Percentiles rank a stretch among this genome's conserved stretches.
Conservation (phyloP, 2,113 vertebrate genomes). For the Malurus elegans region DNA sequence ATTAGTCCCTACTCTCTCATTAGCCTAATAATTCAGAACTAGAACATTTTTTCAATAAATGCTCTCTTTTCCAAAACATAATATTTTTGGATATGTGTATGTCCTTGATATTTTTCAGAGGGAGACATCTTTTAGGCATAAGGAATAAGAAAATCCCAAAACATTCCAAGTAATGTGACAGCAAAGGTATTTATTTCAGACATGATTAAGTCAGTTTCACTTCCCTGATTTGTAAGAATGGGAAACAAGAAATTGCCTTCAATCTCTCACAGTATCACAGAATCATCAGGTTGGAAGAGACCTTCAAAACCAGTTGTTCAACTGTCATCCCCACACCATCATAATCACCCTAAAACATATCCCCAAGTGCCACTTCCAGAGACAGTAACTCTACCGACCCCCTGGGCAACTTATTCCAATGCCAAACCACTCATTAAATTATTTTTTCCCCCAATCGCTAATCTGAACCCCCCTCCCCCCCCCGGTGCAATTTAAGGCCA, state of each 20-base stretch:
- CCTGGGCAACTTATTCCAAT: not conserved
- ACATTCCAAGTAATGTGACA: not conserved
- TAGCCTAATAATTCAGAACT: not conserved
- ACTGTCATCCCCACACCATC: no score
- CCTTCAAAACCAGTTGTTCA: not conserved
- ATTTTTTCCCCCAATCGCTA: not conserved
- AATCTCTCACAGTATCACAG: not conserved
- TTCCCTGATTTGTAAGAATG: not conserved
- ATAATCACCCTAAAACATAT: not conserved
- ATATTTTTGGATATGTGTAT: not conserved
- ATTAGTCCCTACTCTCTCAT: not conserved
- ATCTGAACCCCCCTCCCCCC: not conserved
- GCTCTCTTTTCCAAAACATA: not conserved
- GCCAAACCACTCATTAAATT: not conserved
- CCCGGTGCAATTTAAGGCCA: not conserved
- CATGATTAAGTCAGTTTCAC: not conserved
- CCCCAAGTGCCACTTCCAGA: not conserved
- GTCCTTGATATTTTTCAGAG: not conserved
- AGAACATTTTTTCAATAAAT: not conserved
- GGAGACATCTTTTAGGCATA: not conserved
- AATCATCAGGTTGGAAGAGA: not conserved
- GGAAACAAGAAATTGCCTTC: not conserved
- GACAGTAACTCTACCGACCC: not conserved
- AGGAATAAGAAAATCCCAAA: fast-evolving
- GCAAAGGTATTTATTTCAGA: not conserved